phyloP scores from a whole-genome alignment of 2,113 vertebrate genomes.

The Crotalus tigris region DNA sequence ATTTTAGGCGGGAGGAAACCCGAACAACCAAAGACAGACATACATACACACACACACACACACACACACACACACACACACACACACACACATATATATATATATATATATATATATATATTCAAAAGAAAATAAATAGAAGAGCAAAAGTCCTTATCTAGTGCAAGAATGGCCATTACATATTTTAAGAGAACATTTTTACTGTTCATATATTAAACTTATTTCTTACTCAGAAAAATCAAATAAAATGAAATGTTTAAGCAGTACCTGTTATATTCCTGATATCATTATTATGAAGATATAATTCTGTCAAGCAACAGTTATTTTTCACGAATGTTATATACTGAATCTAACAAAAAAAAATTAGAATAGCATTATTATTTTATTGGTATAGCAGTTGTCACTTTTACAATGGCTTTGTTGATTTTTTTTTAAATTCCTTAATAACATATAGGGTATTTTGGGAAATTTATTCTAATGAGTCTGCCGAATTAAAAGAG shows the following conservation, averaged over 20 bases:
- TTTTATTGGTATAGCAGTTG: background rate
- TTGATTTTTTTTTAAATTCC: background rate
- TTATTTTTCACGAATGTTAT: constrained; percentile 70
- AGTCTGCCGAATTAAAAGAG: background rate
- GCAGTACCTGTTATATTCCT: constrained; percentile 73
- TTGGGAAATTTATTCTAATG: background rate
- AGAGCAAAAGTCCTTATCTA: background rate
- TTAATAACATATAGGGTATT: background rate
- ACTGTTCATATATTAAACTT: background rate
- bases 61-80: too few relatives aligned
- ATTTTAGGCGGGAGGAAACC: too few relatives aligned
- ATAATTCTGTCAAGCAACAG: constrained; percentile 74
- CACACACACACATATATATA: too few relatives aligned
- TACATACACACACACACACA: too few relatives aligned
- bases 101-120: too few relatives aligned
- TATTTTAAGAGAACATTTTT: background rate
- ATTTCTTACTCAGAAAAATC: background rate
- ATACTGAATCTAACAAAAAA: constrained; percentile 71
- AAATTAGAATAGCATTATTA: background rate
- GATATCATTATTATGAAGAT: constrained; percentile 75
- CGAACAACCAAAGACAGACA: too few relatives aligned
- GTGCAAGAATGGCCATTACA: background rate
- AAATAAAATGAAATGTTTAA: background rate
- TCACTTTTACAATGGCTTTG: background rate
- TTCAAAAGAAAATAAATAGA: background rate